Evolutionary conservation across 2,113 vertebrate species (phyloP), one percentile per base, ranked within the genome.

Genomic region (Morphnarchus princeps): DNA sequence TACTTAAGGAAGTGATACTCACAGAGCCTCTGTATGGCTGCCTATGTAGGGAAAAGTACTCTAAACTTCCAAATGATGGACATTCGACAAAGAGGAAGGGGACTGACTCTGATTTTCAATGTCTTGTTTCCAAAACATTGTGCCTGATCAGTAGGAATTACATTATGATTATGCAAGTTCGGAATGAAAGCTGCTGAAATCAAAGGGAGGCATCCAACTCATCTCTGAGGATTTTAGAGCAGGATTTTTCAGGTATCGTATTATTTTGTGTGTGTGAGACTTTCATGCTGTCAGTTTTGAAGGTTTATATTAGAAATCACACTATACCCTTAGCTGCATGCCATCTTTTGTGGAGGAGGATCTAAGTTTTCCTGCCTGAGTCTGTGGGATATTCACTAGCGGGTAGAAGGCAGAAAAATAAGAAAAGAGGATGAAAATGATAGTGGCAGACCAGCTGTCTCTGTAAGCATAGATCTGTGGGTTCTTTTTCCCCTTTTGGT

Each of bases 401-500:
- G 7, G 5, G 9, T 55, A 50, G 40, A 17, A 76, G 29, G 15
- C 5, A 77, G n/a, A 57, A 80, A 65, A 42, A 16, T 4, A 59
- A 42, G 43, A 54, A 28, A 80, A 80, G 43, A 50, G 4, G 13
- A 57, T 18, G 15, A 67, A 80, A 47, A 29, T 42, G 5, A 21
- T 6, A 10, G 31, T 42, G 20, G 2, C 34, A 62, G 28, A 34
- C 16, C 26, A 29, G 20, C 11, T 59, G 8, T 13, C 26, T 83
- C 72, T 76, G 16, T 38, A 70, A 31, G 5, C 6, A 7, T 4
- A 2, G 3, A 21, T 38, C 13, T 34, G 10, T 52, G 19, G 19
- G 9, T 0, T 10, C 36, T 31, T 40, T 40, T 19, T 7, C 11
- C 5, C 3, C 3, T 59, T 54, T 22, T 7, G 9, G 8, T 13